Base-by-base conservation (phyloP, 1,140 invertebrate species). In the Brachionus rubens region DNA sequence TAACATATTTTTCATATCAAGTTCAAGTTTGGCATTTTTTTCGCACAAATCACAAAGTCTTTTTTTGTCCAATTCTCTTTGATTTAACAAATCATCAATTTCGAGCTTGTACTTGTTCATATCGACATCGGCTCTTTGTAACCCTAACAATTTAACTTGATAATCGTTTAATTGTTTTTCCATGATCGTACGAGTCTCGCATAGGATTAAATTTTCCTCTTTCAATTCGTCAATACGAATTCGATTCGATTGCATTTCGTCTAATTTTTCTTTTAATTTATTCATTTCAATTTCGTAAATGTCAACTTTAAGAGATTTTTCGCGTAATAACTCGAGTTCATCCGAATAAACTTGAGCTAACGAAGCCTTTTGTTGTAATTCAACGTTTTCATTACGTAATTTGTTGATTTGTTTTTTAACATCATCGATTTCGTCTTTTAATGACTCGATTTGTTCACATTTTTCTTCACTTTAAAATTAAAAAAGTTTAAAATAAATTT, bases 391-490 rank as follows among this genome's bases (percentile, higher is more conserved):
- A 30, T 75, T 75, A 12, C 48, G 47, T n/a, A 75, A 21, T 10
- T 54, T 52, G 26, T 33, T 75, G 7, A 52, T 9, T 28, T 75
- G 26, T 59, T 41, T 56, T 75, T 75, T 52, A 14, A 75, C 47
- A 24, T 54, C 33, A 4, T 75, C 70, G 19, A 59, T 54, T 28
- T 75, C 70, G 7, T 56, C 48, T 46, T 54, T 52, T 41, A 75
- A 9, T 12, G 33, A 24, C 26, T 75, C 70, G 19, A 75, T 75
- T 59, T 52, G 47, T n/a, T 75, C 70, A 28, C 47, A 54, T 54
- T 75, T 75, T 59, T 75, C 70, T 9, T 75, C 70, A 21, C 70
- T 75, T 72, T 28, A 54, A 72, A 24, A 19, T n/a, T n/a, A n/a
- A n/a, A n/a, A n/a, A n/a, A n/a, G n/a, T n/a, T n/a, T n/a, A n/a